Percentiles rank a stretch among this genome's conserved stretches.
These are phyloP conservation scores for Holcopasites calliopsidis DNA, from an alignment of 1,140 invertebrate species.

Conservation along the genomic window DNA sequence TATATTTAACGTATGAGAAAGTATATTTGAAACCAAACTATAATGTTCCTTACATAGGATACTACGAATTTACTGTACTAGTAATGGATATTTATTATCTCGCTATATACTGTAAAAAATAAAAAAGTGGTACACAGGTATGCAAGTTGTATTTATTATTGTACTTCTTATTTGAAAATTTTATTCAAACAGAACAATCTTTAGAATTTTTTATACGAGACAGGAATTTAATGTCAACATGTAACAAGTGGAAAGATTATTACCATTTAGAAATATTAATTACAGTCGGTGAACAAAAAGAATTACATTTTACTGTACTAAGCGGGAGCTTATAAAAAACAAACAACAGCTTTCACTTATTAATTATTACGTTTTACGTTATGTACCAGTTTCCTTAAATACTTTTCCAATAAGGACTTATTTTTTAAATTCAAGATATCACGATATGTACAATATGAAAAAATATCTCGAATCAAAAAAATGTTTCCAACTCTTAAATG, in stretches of 20 bases:
- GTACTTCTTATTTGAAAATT: background rate
- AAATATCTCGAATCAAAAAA: conserved; percentile 43
- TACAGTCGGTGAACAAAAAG: background rate
- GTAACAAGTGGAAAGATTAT: conserved; percentile 44
- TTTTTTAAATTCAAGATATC: conserved; percentile 41
- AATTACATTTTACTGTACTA: background rate
- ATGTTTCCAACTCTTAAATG: conserved; percentile 24
- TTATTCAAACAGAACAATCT: conserved; percentile 46
- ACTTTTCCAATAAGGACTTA: conserved; percentile 18
- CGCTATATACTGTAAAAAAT: conserved; percentile 48
- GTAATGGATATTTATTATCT: conserved; percentile 52
- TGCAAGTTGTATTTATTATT: conserved; percentile 21
- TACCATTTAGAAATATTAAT: conserved; percentile 22
- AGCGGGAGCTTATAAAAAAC: conserved; percentile 4
- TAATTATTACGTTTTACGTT: conserved; percentile 16
- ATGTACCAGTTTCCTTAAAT: background rate
- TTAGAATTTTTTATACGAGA: conserved; percentile 31
- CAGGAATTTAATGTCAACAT: conserved; percentile 38
- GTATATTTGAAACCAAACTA: conserved; percentile 65
- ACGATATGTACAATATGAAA: conserved; percentile 41
- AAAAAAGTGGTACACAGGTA: conserved; percentile 49
- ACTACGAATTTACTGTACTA: conserved; percentile 47
- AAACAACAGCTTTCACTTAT: conserved; percentile 17
- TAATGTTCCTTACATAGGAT: conserved; percentile 58
- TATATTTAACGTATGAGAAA: conserved; percentile 58